Conservation (phyloP, 23 tunicate genomes). For the Halocynthia roretzi region DNA sequence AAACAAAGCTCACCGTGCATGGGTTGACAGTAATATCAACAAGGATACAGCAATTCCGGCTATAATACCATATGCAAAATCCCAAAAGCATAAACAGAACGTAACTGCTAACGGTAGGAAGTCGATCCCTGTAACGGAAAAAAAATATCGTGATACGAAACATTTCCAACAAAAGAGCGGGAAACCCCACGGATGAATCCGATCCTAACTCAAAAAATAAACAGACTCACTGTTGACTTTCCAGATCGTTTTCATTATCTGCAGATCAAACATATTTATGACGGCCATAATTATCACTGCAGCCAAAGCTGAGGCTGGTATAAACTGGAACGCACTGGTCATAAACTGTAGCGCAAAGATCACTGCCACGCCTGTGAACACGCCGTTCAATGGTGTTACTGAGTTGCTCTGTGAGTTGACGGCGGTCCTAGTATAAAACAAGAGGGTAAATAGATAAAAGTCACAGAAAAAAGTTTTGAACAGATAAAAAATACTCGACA, state of each 20-base stretch:
- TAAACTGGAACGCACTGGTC: conserved; percentile 65
- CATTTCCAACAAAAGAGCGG: neutral
- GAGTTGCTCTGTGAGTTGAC: conserved; percentile 88
- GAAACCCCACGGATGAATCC: neutral
- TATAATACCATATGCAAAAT: conserved; percentile 85
- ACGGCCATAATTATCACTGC: conserved; percentile 93
- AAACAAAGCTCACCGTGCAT: conserved; percentile 35
- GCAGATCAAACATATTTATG: conserved; percentile 64
- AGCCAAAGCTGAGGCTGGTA: conserved; percentile 68
- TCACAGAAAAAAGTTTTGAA: neutral
- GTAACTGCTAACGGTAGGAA: conserved; percentile 48
- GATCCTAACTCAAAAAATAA: neutral
- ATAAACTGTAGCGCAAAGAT: conserved; percentile 65
- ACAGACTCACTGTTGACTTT: conserved; percentile 53
- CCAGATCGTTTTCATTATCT: conserved; percentile 48
- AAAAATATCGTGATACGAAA: neutral
- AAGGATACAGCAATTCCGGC: conserved; percentile 59
- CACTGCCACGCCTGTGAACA: conserved; percentile 70
- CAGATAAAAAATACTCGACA: too few relatives aligned
- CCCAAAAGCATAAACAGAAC: conserved; percentile 74
- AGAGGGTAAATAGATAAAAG: neutral
- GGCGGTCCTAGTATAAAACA: conserved; percentile 47
- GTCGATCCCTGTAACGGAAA: conserved; percentile 38
- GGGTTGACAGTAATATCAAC: conserved; percentile 43
- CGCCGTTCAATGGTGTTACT: conserved; percentile 66